Base-by-base conservation (phyloP, 2,797 vertebrate genomes). In the Leucoraja ocellata region DNA sequence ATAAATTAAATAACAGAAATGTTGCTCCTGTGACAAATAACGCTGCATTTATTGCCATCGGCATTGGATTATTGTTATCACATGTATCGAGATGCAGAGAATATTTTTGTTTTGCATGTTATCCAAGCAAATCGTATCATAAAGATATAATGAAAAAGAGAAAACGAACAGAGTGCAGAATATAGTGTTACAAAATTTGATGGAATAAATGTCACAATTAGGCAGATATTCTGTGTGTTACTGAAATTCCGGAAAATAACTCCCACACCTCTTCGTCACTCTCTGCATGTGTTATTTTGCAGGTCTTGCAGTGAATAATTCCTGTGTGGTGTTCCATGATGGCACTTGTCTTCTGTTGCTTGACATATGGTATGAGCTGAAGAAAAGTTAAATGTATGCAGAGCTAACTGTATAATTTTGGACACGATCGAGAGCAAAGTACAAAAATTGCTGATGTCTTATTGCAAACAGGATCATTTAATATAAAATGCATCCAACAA, bases 191-290 rank as follows among this genome's bases (percentile, higher is more conserved):
- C 46, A 54, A 54, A 5, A 63, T 88, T 68, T 14, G n/a, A 88
- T 68, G n/a, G n/a, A 88, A 88, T 63, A 88, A 68, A 68, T 68
- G 14, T 88, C 84, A 68, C n/a, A 88, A 68, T 88, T 88, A 68
- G 7, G 4, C 61, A 88, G 61, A 68, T 36, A 88, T 63, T 68
- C 84, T 68, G n/a, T 65, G 63, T 88, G 84, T 68, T 88, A 88
- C 63, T 88, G 61, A 88, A 88, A n/a, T 68, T 88, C 61, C 65
- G 84, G 84, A 88, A 74, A 88, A 88, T 61, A 88, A 88, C 84
- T 88, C 61, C 84, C 16, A 88, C 84, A 88, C 16, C 63, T 88
- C 84, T 68, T 88, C 84, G 68, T 88, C 63, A 36, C 84, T 68
- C 84, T 88, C 84, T 88, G 84, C 84, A 88, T 88, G 84, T 68